Evolutionary conservation across 2,888 invertebrate genomes (phyloP).

Genomic region (Sycophila texana): DNA sequence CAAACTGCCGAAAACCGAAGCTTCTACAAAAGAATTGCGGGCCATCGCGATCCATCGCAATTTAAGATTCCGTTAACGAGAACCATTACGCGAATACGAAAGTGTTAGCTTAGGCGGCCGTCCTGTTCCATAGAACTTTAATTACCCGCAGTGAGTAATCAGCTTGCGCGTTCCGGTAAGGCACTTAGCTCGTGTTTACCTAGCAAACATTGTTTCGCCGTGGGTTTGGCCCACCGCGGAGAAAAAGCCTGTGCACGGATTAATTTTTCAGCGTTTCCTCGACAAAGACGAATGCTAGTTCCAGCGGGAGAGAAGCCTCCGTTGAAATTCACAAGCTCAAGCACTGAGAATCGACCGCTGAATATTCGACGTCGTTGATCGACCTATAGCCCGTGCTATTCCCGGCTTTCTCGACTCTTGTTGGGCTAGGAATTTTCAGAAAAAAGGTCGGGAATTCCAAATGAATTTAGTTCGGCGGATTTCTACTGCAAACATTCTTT

Average conservation of each 20-base stretch:
- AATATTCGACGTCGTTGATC: constrained; percentile 4
- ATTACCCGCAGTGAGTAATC: constrained; percentile 24
- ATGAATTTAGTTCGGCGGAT: too few relatives aligned
- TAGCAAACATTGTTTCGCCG: constrained; percentile 17
- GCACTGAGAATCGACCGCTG: constrained; percentile 1
- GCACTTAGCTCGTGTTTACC: constrained; percentile 23
- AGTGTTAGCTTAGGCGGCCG: neutral
- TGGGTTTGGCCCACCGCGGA: neutral
- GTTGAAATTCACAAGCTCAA: neutral
- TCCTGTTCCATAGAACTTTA: neutral
- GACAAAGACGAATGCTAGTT: neutral
- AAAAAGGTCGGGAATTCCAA: too few relatives aligned
- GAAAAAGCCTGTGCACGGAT: constrained; percentile 10
- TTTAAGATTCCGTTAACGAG: neutral
- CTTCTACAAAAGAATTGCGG: too few relatives aligned
- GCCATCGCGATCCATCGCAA: neutral
- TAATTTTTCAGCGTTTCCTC: constrained; percentile 16
- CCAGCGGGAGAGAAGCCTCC: neutral
- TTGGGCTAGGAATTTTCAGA: too few relatives aligned
- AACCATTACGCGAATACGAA: constrained; percentile 5
- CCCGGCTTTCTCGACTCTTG: too few relatives aligned
- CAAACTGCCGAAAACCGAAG: too few relatives aligned
- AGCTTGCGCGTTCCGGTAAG: neutral
- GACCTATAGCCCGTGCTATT: neutral
- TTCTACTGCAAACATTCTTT: too few relatives aligned